Percentiles rank a stretch among this genome's conserved stretches.
Conservation (phyloP, 2,888 invertebrate species). For the Abrostola tripartita region DNA sequence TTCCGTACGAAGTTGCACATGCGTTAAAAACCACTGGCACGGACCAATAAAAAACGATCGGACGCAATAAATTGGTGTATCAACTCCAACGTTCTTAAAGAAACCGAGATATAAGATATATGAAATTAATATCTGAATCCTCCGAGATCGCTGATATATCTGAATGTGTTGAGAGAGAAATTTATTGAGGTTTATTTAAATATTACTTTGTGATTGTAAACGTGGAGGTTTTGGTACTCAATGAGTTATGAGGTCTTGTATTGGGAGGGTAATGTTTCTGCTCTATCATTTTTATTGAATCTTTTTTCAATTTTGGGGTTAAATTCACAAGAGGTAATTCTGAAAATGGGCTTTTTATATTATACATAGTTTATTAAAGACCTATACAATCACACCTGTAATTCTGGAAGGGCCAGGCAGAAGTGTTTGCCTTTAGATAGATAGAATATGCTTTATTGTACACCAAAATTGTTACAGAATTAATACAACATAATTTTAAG, state of each 20-base stretch:
- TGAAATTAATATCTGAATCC: conserved; percentile 68
- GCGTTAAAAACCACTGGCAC: conserved; percentile 52
- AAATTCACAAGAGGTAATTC: not conserved
- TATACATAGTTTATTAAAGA: not conserved
- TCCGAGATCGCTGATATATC: conserved; percentile 63
- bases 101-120: conserved; percentile 62
- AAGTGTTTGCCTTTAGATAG: too few species aligned
- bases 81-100: conserved; percentile 54
- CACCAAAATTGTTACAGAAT: too few species aligned
- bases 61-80: conserved; percentile 73
- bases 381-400: too few species aligned
- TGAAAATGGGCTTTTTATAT: too few species aligned
- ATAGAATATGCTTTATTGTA: too few species aligned
- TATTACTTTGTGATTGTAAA: conserved; percentile 53
- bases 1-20: not conserved
- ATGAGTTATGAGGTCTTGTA: conserved; percentile 46
- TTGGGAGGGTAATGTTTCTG: conserved; percentile 21
- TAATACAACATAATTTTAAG: too few species aligned
- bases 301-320: conserved; percentile 23
- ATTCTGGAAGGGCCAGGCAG: too few species aligned
- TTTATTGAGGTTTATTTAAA: conserved; percentile 61
- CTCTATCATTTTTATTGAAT: conserved; percentile 21
- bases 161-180: conserved; percentile 55
- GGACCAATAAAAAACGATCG: conserved; percentile 54
- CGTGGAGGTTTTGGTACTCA: conserved; percentile 40